Base-by-base conservation (phyloP, 2,113 vertebrate species). In the Triplophysa siluroides region DNA sequence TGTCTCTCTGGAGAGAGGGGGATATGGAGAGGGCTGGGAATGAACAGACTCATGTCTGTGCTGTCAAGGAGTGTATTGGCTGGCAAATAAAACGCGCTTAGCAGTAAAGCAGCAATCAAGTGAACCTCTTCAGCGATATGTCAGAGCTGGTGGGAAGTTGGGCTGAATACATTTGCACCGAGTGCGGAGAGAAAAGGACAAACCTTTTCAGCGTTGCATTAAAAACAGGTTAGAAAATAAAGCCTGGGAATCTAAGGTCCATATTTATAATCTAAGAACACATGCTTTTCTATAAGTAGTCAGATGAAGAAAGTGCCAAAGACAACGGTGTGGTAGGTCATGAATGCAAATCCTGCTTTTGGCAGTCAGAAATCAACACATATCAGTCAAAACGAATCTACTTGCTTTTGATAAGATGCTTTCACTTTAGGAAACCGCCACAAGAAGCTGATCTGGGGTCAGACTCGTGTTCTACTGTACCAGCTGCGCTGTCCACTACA, bases 1-100 rank as follows among this genome's bases (percentile, higher is more conserved):
- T 82, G 76, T 78, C 75, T 82, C 43, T 72, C 43, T 45, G 43
- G 68, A 67, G 33, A 33, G 56, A n/a, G 38, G 56, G 63, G 47
- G 24, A 64, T 41, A 33, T 2, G 47, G 45, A 52, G 67, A 68
- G 43, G 23, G 18, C 52, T 47, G 38, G 26, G 47, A 61, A 76
- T 78, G 67, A 76, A 61, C 78, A 86, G 66, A 74, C 78, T 62
- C 24, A 71, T 64, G 47, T 76, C 79, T 80, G 58, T 79, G 65
- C 69, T 76, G 60, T 68, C 56, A 78, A 78, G 76, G 64, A 81
- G 60, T 58, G 65, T 62, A 58, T 81, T 73, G 76, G 45, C 64
- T n/a, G 19, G 60, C 33, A 78, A 71, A 78, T 63, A 79, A 75
- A 78, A 80, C 61, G 68, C 50, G 47, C 29, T 43, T 72, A 66